Conservation (phyloP, 1,140 invertebrate genomes). For the Drosophila miranda region DNA sequence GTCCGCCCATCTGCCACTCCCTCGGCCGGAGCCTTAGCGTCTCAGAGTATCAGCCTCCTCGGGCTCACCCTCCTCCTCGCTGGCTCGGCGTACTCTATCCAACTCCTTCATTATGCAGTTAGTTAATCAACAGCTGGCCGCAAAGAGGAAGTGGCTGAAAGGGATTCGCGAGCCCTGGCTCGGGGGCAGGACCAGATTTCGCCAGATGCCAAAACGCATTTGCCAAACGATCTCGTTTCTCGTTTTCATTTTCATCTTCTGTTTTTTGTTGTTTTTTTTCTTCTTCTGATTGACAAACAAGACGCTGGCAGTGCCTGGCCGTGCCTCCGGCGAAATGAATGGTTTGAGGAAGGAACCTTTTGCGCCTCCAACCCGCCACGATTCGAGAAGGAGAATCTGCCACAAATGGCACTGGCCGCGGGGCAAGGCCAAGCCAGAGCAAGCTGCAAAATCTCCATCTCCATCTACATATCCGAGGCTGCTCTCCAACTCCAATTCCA, state of each 20-base stretch:
- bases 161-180: conserved; percentile 25
- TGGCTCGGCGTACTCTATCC: neutral
- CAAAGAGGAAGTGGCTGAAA: conserved; percentile 68
- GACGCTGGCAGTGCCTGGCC: conserved; percentile 39
- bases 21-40: too few species aligned
- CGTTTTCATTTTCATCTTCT: neutral
- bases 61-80: neutral
- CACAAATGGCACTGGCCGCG: conserved; percentile 56
- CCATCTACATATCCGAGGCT: too few species aligned
- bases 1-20: too few species aligned
- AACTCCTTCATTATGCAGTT: conserved; percentile 64
- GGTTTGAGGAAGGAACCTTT: conserved; percentile 1
- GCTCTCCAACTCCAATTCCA: too few species aligned
- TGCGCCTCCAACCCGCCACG: conserved; percentile 4
- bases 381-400: conserved; percentile 9
- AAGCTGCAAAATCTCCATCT: conserved; percentile 38
- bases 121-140: conserved; percentile 76
- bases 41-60: too few species aligned
- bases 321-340: conserved; percentile 36
- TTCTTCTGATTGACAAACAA: conserved; percentile 58
- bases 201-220: conserved; percentile 47
- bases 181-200: conserved; percentile 43
- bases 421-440: conserved; percentile 15
- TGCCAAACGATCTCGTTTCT: conserved; percentile 14
- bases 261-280: conserved; percentile 2